Percentiles rank a stretch among this genome's conserved stretches.
Evolutionary conservation across 2,888 invertebrate species (phyloP).

Genomic region (Scaeva pyrastri): DNA sequence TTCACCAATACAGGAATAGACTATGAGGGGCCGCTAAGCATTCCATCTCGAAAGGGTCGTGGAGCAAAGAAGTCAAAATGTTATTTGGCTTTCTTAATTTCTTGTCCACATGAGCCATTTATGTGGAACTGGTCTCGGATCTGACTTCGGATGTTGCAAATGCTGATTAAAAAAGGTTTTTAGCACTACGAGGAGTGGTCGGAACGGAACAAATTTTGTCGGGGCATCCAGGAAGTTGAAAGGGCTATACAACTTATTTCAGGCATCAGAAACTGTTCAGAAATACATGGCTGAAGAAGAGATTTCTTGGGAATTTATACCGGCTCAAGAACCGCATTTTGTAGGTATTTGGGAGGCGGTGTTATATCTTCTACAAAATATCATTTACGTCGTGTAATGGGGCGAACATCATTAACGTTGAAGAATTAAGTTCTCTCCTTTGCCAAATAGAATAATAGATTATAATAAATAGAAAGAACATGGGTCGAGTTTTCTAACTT

Average conservation of each 20-base stretch:
- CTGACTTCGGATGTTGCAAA: conserved; percentile 4
- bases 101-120: conserved; percentile 1
- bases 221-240: background rate
- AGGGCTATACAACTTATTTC: conserved; percentile 3
- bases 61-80: conserved; percentile 17
- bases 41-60: conserved; percentile 1
- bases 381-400: too few species aligned
- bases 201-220: too few species aligned
- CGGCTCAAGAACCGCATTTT: too few species aligned
- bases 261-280: background rate
- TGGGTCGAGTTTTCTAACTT: too few species aligned
- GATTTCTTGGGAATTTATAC: background rate
- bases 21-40: background rate
- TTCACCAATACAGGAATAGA: conserved; percentile 15
- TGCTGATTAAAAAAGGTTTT: conserved; percentile 19
- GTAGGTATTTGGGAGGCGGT: too few species aligned
- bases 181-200: background rate
- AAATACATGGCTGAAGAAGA: background rate
- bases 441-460: too few species aligned
- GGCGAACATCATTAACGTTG: too few species aligned
- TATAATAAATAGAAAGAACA: too few species aligned
- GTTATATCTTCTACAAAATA: too few species aligned
- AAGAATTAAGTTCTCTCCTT: too few species aligned
- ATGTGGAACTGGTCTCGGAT: conserved; percentile 20
- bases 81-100: too few species aligned